A percentile compares a stretch with the other conserved stretches of the same genome.
Evolutionary conservation across 2,113 vertebrate genomes (phyloP).

Genomic region (Eonycteris spelaea): DNA sequence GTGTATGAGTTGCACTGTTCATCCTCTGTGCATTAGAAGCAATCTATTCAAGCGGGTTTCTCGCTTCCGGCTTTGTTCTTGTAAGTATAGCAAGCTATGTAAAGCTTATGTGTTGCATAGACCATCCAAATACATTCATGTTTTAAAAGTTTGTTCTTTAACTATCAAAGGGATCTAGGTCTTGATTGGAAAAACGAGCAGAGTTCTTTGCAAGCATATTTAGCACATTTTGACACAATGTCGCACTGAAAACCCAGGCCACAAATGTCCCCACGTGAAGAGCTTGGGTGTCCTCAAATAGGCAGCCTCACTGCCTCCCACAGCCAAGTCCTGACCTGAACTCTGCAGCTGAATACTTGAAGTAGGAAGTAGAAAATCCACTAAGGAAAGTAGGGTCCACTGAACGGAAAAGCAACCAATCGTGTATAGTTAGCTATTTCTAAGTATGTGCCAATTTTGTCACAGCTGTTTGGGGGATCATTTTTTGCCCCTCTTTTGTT

Average conservation of each 20-base stretch:
- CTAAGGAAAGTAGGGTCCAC: conserved; percentile 79
- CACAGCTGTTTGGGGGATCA: conserved; percentile 79
- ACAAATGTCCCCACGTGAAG: conserved; percentile 69
- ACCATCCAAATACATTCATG: conserved; percentile 78
- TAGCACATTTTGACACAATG: conserved; percentile 81
- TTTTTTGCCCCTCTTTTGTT: conserved; percentile 78
- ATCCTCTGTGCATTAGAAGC: conserved; percentile 60
- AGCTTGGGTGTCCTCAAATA: conserved; percentile 76
- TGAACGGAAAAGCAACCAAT: conserved; percentile 55
- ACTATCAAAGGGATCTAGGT: conserved; percentile 75
- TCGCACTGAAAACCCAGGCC: conserved; percentile 82
- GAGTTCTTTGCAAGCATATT: conserved; percentile 75
- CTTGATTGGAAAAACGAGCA: conserved; percentile 76
- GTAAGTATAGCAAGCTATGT: conserved; percentile 76
- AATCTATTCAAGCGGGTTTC: conserved; percentile 70
- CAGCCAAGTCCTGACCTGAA: conserved; percentile 83
- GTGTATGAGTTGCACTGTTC: conserved; percentile 69
- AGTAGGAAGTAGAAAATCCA: conserved; percentile 83
- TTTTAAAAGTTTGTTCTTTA: conserved; percentile 84
- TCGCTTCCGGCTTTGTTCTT: conserved; percentile 76
- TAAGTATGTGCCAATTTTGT: conserved; percentile 89
- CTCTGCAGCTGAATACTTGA: conserved; percentile 88
- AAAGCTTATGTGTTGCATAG: conserved; percentile 74
- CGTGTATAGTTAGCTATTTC: conserved; percentile 80
- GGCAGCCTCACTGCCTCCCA: conserved; percentile 77